Evolutionary conservation across 2,113 vertebrate genomes (phyloP), one percentile per base, ranked within the genome.

Genomic region (Misgurnus anguillicaudatus): DNA sequence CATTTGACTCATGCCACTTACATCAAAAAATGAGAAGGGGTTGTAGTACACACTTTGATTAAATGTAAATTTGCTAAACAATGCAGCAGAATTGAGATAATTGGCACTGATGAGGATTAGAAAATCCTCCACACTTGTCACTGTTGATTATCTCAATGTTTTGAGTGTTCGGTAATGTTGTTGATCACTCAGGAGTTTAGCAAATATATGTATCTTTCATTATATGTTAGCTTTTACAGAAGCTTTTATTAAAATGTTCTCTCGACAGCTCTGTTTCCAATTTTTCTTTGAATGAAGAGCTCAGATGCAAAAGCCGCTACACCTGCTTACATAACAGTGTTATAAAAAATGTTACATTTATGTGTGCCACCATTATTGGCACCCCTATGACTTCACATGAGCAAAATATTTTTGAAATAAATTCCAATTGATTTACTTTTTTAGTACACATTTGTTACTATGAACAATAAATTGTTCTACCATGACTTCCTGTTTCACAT

Each of bases 21-120:
- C 24, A 31, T 31, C 24, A 31, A 70, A 60, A 73, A 82, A 84
- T 80, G 76, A 80, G 77, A 70, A 45, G 2, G 9, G 68, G 83
- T 86, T 81, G 45, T 72, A 13, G 68, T 80, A 45, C 38, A 48
- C n/a, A 62, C 21, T 74, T 66, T 80, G 53, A 57, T 80, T 74
- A 74, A 74, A 66, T 66, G 21, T 45, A 80, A 76, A 76, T 76
- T 64, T 51, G 42, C 47, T 39, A 53, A 76, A 64, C 61, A 64
- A 76, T 76, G 74, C 45, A 11, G 45, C 9, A 3, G 74, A 76
- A 53, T 21, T 51, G 17, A 64, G 14, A 64, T 21, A 64, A 75
- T 76, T 53, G 74, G 24, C 60, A 62, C 41, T 45, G 41, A 74
- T 74, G 57, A 74, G 58, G 58, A 61, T 41, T 64, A 64, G 74